These are phyloP conservation scores for Rhinoraja longicauda DNA, from an alignment of 2,797 vertebrate species.

Conservation along the genomic window DNA sequence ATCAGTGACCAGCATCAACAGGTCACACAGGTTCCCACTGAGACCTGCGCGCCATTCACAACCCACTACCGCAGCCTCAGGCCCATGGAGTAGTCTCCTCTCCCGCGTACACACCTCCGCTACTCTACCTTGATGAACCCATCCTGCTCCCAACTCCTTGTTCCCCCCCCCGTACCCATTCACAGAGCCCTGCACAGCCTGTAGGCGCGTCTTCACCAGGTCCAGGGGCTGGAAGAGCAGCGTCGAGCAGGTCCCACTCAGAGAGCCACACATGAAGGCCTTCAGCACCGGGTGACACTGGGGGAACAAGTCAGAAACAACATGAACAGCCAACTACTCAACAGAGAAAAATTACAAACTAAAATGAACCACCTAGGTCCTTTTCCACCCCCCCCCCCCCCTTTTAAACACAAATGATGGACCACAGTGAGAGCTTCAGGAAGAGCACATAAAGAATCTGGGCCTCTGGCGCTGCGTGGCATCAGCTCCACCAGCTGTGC, in stretches of 20 bases:
- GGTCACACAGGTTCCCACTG: too few relatives aligned
- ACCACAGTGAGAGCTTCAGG: neutral
- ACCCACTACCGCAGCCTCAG: neutral
- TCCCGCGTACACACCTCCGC: neutral
- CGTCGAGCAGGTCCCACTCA: constrained; percentile 89
- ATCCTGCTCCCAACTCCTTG: neutral
- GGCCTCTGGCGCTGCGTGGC: too few relatives aligned
- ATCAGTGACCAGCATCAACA: neutral
- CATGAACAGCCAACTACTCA: neutral
- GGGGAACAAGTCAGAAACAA: neutral
- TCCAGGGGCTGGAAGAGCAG: constrained; percentile 93
- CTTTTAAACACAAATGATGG: neutral
- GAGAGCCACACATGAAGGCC: constrained; percentile 87
- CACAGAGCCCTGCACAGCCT: constrained; percentile 69
- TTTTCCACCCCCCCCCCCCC: neutral
- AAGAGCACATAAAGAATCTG: neutral
- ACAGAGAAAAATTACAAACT: neutral
- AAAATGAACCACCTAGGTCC: neutral
- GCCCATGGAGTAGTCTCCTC: neutral
- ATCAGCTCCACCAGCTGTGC: too few relatives aligned
- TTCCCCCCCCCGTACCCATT: constrained; percentile 63
- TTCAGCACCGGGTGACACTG: constrained; percentile 85
- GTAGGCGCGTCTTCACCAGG: constrained; percentile 85
- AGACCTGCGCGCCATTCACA: neutral
- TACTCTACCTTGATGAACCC: neutral